These are phyloP conservation scores for Brachionus rotundiformis DNA, from an alignment of 1,140 invertebrate species.

Conservation along the genomic window DNA sequence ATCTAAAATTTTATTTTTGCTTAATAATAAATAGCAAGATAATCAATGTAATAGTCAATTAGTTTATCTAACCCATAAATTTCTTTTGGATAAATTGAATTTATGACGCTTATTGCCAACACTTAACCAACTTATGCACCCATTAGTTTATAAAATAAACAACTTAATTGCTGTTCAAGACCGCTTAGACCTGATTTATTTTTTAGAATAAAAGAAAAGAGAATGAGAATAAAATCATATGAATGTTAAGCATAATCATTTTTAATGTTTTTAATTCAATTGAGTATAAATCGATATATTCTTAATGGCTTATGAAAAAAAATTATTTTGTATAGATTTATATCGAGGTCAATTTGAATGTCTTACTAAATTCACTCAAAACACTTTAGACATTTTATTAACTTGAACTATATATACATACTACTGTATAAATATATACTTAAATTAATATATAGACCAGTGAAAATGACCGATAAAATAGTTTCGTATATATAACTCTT, in stretches of 20 bases:
- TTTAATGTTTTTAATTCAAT: neutral
- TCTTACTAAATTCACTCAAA: neutral
- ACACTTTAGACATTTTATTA: neutral
- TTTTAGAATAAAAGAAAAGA: neutral
- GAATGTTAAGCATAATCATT: neutral
- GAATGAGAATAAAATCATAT: neutral
- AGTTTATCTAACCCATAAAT: neutral
- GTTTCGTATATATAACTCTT: too few relatives aligned
- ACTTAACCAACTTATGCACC: neutral
- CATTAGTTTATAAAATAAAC: neutral
- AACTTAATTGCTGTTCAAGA: neutral
- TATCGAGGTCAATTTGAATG: conserved; percentile 7
- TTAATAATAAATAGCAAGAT: neutral
- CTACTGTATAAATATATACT: too few relatives aligned
- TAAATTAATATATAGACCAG: neutral
- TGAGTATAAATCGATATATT: conserved; percentile 15
- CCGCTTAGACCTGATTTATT: neutral
- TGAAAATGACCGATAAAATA: neutral
- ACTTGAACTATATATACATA: neutral
- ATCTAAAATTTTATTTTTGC: neutral
- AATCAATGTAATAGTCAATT: neutral
- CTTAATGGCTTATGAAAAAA: neutral
- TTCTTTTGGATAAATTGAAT: neutral
- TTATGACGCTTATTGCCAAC: neutral
- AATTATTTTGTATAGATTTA: neutral